Evolutionary conservation across 2,888 invertebrate genomes (phyloP), one percentile per base, ranked within the genome.

Genomic region (Heteromyza rotundicornis): DNA sequence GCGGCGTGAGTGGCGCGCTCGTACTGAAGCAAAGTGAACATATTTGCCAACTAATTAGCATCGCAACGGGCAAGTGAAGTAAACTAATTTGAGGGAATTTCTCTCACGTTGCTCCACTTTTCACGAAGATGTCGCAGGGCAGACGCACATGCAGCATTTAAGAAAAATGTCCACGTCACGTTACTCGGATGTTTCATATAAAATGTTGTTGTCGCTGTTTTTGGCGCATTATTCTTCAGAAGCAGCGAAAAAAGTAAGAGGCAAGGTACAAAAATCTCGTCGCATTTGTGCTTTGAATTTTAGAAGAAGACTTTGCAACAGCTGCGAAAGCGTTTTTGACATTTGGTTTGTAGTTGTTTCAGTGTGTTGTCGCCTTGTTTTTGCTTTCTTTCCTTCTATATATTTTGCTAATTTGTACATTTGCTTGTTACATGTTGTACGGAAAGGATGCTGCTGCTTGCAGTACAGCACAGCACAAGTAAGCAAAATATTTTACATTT

Each of bases 31-130:
- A n/a, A n/a, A n/a, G n/a, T n/a, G n/a, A 32, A 32, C n/a, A 32
- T 32, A 10, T n/a, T 40, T 40, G 40, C 40, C 40, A 32, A 40
- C 40, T 40, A 40, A 40, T 40, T 40, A 40, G 40, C 40, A n/a
- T 10, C 40, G 16, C 5, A 40, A 40, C n/a, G 27, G 5, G 5
- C 10, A 40, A 40, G 10, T 40, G 40, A 73, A 73, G 74, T 70
- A 75, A 67, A 66, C 74, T 76, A 76, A 74, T 75, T 76, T 74
- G 74, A 74, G 74, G 76, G 75, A 74, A 73, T 70, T 62, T 60
- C 62, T 63, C 52, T 52, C 70, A 64, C 67, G 68, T 50, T 47
- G 40, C 14, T 40, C 40, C n/a, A 40, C 40, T 40, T 40, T 40
- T 40, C 12, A 32, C 5, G 32, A 8, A 32, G n/a, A 40, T 3